Conservation (phyloP, 2,113 vertebrate species). For the Prinia subflava region DNA sequence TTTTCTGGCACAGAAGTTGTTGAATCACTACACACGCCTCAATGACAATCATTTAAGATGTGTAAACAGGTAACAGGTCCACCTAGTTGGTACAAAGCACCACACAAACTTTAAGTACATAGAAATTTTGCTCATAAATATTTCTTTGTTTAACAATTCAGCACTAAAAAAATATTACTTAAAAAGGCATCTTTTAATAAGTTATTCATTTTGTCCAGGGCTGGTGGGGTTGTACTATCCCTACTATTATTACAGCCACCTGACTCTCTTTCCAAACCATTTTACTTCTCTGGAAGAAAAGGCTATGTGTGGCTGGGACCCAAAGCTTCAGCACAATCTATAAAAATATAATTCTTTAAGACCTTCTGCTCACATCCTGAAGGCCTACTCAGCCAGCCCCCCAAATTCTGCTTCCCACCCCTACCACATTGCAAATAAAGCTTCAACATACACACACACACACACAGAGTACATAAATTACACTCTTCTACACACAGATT, state of each 20-base stretch:
- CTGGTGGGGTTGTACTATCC: slow-evolving; percentile 63
- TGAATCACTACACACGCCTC: slow-evolving; percentile 6
- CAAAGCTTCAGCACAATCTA: slow-evolving; percentile 51
- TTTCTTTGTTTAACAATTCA: slow-evolving; percentile 64
- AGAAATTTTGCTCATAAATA: slow-evolving; percentile 70
- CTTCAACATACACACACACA: slow-evolving; percentile 11
- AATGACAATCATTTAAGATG: slow-evolving; percentile 37
- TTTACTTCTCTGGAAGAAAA: slow-evolving; percentile 51
- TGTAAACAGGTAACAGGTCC: slow-evolving; percentile 50
- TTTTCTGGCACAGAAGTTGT: slow-evolving; percentile 28
- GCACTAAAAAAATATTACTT: slow-evolving; percentile 72
- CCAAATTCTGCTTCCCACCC: slow-evolving; percentile 36
- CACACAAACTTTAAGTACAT: slow-evolving; percentile 59
- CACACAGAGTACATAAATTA: slow-evolving; percentile 21
- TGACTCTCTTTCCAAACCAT: not conserved
- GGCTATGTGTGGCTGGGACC: slow-evolving; percentile 31
- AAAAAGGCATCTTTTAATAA: slow-evolving; percentile 71
- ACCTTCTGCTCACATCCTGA: slow-evolving; percentile 49
- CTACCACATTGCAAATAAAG: slow-evolving; percentile 53
- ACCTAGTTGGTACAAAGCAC: slow-evolving; percentile 67
- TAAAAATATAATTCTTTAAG: slow-evolving; percentile 67
- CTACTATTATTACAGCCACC: slow-evolving; percentile 52
- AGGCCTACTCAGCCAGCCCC: slow-evolving; percentile 68
- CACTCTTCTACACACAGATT: slow-evolving; percentile 48
- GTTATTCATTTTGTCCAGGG: slow-evolving; percentile 57